These are phyloP conservation scores for Bombus waltoni DNA, from an alignment of 1,140 invertebrate genomes.

Conservation along the genomic window DNA sequence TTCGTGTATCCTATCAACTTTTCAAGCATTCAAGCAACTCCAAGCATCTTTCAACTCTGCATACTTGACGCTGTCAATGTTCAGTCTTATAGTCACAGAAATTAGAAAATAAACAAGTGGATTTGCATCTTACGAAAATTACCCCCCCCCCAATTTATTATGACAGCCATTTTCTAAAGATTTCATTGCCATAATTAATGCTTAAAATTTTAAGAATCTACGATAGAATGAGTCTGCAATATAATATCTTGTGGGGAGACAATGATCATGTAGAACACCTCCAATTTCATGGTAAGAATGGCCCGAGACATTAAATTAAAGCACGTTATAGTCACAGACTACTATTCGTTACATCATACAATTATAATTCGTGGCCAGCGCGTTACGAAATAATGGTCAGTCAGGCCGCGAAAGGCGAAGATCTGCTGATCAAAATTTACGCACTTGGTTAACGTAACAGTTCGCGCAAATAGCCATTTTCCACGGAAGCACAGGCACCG, in stretches of 20 bases:
- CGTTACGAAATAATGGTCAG: constrained; percentile 18
- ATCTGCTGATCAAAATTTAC: constrained; percentile 14
- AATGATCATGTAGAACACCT: not conserved
- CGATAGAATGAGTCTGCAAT: not conserved
- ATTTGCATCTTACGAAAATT: not conserved
- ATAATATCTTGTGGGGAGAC: not conserved
- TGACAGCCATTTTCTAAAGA: not conserved
- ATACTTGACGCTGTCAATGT: not conserved
- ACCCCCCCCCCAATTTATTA: not conserved
- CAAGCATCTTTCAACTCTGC: too few relatives aligned
- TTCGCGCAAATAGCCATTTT: constrained; percentile 29
- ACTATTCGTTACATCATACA: not conserved
- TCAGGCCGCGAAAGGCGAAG: not conserved
- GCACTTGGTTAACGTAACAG: constrained; percentile 19
- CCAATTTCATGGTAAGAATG: not conserved
- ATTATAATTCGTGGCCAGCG: not conserved
- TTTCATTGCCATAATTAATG: not conserved
- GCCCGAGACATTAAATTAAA: not conserved
- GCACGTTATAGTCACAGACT: not conserved
- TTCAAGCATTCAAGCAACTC: too few relatives aligned
- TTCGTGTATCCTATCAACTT: too few relatives aligned
- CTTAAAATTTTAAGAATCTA: not conserved
- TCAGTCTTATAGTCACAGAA: not conserved
- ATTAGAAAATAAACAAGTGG: not conserved
- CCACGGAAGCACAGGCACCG: not conserved